These are phyloP conservation scores for Crematogaster levior DNA, from an alignment of 2,888 invertebrate genomes.

Conservation along the genomic window DNA sequence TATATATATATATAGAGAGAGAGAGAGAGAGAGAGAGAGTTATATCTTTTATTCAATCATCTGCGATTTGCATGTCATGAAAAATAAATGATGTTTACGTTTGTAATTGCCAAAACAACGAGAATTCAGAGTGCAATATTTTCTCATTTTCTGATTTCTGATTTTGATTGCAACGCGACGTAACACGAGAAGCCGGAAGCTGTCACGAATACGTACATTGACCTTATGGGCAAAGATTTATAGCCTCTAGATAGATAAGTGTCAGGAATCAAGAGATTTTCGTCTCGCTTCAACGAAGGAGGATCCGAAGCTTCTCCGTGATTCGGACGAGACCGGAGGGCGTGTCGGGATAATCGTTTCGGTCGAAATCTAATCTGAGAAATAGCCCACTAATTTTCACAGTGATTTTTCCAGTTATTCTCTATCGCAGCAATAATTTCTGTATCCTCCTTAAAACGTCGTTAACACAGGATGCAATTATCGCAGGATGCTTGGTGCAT, in stretches of 20 bases:
- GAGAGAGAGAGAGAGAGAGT: too few relatives aligned
- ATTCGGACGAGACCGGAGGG: slow-evolving; percentile 35
- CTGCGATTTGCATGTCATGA: background rate
- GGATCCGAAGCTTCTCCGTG: background rate
- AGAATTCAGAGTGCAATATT: background rate
- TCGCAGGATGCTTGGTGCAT: background rate
- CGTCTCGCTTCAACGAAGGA: slow-evolving; percentile 12
- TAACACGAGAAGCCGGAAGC: slow-evolving; percentile 35
- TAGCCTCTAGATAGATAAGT: slow-evolving; percentile 6
- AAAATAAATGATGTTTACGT: background rate
- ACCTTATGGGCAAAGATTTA: slow-evolving; percentile 4
- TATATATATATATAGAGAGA: background rate
- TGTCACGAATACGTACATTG: background rate
- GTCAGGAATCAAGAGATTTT: slow-evolving; percentile 31
- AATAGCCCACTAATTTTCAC: background rate
- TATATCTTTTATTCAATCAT: background rate
- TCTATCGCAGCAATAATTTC: background rate
- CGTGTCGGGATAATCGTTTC: slow-evolving; percentile 57
- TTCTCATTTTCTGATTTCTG: background rate
- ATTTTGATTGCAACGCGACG: slow-evolving; percentile 14
- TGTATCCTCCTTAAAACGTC: background rate
- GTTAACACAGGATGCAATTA: slow-evolving; percentile 2
- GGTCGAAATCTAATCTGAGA: background rate
- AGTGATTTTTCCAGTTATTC: background rate
- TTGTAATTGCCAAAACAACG: background rate